phyloP scores from a whole-genome alignment of 2,797 vertebrate species.

The Lophotriccus pileatus region DNA sequence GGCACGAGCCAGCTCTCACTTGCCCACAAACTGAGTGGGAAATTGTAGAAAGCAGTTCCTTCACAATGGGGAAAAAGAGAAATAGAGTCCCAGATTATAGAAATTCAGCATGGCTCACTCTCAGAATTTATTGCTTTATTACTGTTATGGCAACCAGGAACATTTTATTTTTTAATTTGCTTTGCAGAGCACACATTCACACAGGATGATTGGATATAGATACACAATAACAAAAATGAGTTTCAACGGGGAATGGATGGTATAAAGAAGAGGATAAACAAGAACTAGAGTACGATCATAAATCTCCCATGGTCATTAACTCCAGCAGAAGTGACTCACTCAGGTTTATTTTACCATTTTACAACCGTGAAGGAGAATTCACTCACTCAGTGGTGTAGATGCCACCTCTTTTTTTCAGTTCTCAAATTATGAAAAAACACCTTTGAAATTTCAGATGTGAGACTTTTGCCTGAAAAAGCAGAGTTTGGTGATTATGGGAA shows the following conservation, averaged over 20 bases:
- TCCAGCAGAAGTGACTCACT: background rate
- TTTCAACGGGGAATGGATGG: background rate
- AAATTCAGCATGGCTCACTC: background rate
- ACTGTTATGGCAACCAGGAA: background rate
- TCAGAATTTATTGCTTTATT: background rate
- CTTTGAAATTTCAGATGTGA: background rate
- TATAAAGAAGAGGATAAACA: background rate
- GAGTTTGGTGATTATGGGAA: background rate
- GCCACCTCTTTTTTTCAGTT: background rate
- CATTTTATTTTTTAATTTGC: background rate
- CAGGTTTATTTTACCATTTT: background rate
- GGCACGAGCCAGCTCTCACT: rapidly evolving
- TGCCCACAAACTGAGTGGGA: background rate
- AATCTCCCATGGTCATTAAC: background rate
- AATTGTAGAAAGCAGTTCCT: background rate
- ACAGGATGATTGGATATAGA: background rate
- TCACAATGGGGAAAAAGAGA: rapidly evolving
- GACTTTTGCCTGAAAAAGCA: background rate
- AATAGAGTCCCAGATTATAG: background rate
- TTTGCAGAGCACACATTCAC: rapidly evolving
- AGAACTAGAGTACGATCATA: background rate
- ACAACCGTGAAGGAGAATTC: background rate
- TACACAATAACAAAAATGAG: background rate
- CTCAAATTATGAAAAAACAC: background rate
- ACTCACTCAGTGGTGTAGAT: background rate